Conservation (phyloP, 1,140 invertebrate species). For the Drosophila simulans region DNA sequence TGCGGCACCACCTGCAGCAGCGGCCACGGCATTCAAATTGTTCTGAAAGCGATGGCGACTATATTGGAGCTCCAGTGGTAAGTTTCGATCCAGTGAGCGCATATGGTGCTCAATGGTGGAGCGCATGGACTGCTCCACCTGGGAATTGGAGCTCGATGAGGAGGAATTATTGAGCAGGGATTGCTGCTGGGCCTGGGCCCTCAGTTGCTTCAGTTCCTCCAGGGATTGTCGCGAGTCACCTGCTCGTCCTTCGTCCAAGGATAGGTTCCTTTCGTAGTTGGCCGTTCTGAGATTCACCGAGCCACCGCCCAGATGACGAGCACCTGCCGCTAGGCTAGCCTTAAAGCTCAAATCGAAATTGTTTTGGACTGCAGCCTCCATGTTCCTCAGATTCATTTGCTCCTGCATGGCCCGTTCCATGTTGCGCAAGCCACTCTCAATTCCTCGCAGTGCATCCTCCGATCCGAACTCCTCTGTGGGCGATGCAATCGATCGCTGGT, state of each 20-base stretch:
- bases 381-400: conserved; percentile 80
- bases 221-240: conserved; percentile 57
- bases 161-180: conserved; percentile 70
- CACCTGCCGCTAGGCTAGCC: conserved; percentile 66
- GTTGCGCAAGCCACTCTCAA: conserved; percentile 82
- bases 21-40: conserved; percentile 36
- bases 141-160: conserved; percentile 55
- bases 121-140: conserved; percentile 77
- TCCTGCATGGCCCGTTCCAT: conserved; percentile 85
- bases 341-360: conserved; percentile 83
- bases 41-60: conserved; percentile 82
- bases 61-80: conserved; percentile 82
- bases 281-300: conserved; percentile 67
- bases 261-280: conserved; percentile 75
- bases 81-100: conserved; percentile 82
- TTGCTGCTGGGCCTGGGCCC: conserved; percentile 75
- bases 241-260: conserved; percentile 68
- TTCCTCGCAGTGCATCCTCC: conserved; percentile 81
- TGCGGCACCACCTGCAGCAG: conserved; percentile 11
- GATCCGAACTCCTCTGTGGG: conserved; percentile 83
- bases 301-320: conserved; percentile 61
- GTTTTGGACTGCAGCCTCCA: conserved; percentile 76
- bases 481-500: conserved; percentile 58
- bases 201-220: conserved; percentile 77
- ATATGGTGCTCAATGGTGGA: conserved; percentile 83